Base-by-base conservation (phyloP, 1,140 invertebrate genomes). In the Thaumatotibia leucotreta region DNA sequence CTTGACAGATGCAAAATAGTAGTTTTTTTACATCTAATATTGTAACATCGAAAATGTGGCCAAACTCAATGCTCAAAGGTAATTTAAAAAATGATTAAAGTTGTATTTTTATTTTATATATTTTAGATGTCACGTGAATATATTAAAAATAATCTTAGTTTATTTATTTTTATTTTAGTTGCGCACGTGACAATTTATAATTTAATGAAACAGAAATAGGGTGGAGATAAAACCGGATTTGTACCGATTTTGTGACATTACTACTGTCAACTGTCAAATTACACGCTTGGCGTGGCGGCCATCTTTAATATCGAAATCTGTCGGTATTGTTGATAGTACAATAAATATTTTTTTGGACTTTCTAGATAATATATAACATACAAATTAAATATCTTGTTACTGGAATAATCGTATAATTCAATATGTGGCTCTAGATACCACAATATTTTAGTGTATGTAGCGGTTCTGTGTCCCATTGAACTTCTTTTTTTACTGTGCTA, bases 301-400 rank as follows among this genome's bases (percentile, higher is more conserved):
- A 61, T 61, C 58, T 61, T 61, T 61, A 17, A 32, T 61, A 32
- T 61, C 58, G 27, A 61, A 61, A 61, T 61, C 31, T 33, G 58
- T 61, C 58, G 58, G 58, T 61, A 61, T 32, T 32, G 27, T 31
- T 31, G 58, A 61, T 61, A 32, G 27, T 61, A 33, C 33, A 29
- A 32, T 61, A 24, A 14, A 4, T 5, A 31, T 8, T 10, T 61
- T 61, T 20, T 61, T 20, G 17, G 58, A 11, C 6, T 33, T 61
- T 61, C 8, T 29, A 14, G 17, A 17, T 1, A 29, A 17, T 32
- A 17, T 29, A 17, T 33, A 29, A 33, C 27, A 61, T 32, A 2
- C 9, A 8, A 22, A 32, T 32, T 32, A 14, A 11, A 10, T 61
- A 29, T 32, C 11, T n/a, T n/a, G 23, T 24, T 24, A 4, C 24